Evolutionary conservation across 2,888 invertebrate species (phyloP).

Genomic region (Lycophotia porphyrea): DNA sequence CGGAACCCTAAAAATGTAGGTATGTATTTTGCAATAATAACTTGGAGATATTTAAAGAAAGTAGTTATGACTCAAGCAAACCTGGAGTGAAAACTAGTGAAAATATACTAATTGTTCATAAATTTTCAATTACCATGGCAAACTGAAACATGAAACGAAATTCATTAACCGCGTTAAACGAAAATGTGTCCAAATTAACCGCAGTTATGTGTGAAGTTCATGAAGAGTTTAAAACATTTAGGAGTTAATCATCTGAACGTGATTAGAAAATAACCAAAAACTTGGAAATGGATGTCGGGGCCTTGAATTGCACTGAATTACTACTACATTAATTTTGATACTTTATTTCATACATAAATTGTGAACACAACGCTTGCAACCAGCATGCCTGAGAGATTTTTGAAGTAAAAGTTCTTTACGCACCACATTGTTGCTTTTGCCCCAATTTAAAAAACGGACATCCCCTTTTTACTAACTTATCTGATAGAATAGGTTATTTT

Average conservation of each 20-base stretch:
- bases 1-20: too few relatives aligned
- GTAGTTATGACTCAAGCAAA: neutral
- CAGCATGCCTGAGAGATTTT: too few relatives aligned
- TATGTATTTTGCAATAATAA: too few relatives aligned
- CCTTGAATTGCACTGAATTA: neutral
- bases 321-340: neutral
- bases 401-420: too few relatives aligned
- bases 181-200: conserved; percentile 26
- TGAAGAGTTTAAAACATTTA: neutral
- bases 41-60: too few relatives aligned
- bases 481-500: too few relatives aligned
- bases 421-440: too few relatives aligned
- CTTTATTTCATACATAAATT: too few relatives aligned
- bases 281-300: neutral
- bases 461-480: too few relatives aligned
- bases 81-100: neutral
- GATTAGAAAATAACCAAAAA: neutral
- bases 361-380: too few relatives aligned
- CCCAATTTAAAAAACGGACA: too few relatives aligned
- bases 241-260: neutral
- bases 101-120: conserved; percentile 3
- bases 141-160: neutral
- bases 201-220: neutral
- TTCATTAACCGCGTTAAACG: conserved; percentile 27
- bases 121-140: conserved; percentile 35